Evolutionary conservation across 2,797 vertebrate genomes (phyloP).

Genomic region (Anguilla marmorata): DNA sequence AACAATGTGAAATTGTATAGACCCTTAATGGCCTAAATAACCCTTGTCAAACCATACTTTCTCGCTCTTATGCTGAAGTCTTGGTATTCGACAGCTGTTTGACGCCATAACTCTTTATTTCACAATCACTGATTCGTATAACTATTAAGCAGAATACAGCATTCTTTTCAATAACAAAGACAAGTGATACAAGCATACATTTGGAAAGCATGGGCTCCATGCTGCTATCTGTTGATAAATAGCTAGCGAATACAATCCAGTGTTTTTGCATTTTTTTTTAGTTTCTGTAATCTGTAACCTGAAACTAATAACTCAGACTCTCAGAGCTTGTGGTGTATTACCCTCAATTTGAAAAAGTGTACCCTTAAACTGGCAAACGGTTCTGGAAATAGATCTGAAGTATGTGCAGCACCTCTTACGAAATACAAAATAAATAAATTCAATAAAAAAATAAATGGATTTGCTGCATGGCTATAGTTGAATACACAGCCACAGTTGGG

Average conservation of each 20-base stretch:
- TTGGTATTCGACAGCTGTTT: no score
- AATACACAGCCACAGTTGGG: neutral
- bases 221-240: neutral
- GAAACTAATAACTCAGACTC: neutral
- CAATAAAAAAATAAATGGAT: neutral
- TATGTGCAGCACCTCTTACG: neutral
- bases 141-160: neutral
- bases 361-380: neutral
- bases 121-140: neutral
- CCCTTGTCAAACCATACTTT: no score
- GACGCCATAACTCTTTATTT: no score
- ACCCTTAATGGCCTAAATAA: no score
- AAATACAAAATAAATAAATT: neutral
- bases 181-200: neutral
- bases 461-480: neutral
- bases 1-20: no score
- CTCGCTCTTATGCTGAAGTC: no score
- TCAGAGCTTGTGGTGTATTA: neutral
- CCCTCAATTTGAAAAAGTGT: slow-evolving; percentile 1
- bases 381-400: neutral
- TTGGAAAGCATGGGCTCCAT: neutral
- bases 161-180: neutral
- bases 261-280: neutral
- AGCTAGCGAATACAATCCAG: neutral
- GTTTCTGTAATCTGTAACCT: neutral